Percentiles rank a stretch among this genome's conserved stretches.
phyloP scores from a whole-genome alignment of 1,140 invertebrate genomes.

The Solenopsis invicta region DNA sequence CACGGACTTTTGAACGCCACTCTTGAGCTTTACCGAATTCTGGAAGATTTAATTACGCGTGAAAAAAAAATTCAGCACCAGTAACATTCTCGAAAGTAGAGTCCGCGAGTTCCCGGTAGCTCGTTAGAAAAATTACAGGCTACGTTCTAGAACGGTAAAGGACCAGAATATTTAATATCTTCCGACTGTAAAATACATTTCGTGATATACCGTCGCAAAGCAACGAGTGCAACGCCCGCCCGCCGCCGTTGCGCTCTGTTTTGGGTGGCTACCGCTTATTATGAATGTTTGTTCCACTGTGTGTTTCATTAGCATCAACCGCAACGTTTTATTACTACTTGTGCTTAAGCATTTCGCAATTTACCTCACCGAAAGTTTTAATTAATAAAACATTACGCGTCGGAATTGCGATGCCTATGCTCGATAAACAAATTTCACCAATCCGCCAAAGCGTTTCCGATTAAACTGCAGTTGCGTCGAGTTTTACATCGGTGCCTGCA shows the following conservation, averaged over 20 bases:
- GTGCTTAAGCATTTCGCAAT: conserved; percentile 62
- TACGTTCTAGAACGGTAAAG: conserved; percentile 14
- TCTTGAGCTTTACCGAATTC: conserved; percentile 13
- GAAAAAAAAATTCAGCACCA: background rate
- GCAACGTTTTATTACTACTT: conserved; percentile 61
- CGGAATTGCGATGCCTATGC: conserved; percentile 30
- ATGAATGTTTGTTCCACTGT: conserved; percentile 49
- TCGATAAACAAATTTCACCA: conserved; percentile 37
- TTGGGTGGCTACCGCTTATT: conserved; percentile 49
- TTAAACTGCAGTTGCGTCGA: conserved; percentile 31
- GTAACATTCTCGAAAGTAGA: conserved; percentile 31
- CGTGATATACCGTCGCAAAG: conserved; percentile 44
- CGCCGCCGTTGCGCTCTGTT: conserved; percentile 28
- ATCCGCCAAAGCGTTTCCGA: conserved; percentile 23
- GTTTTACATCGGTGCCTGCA: background rate
- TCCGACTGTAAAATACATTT: conserved; percentile 49
- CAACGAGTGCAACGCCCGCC: conserved; percentile 44
- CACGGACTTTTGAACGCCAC: conserved; percentile 20
- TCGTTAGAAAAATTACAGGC: conserved; percentile 51
- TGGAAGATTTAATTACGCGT: conserved; percentile 34
- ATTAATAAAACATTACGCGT: conserved; percentile 59
- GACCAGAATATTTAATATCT: conserved; percentile 57
- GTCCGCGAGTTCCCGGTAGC: background rate
- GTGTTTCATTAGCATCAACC: conserved; percentile 64
- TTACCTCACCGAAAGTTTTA: conserved; percentile 51